Evolutionary conservation across 2,113 vertebrate genomes (phyloP), one percentile per base, ranked within the genome.

Genomic region (Anoura caudifer): DNA sequence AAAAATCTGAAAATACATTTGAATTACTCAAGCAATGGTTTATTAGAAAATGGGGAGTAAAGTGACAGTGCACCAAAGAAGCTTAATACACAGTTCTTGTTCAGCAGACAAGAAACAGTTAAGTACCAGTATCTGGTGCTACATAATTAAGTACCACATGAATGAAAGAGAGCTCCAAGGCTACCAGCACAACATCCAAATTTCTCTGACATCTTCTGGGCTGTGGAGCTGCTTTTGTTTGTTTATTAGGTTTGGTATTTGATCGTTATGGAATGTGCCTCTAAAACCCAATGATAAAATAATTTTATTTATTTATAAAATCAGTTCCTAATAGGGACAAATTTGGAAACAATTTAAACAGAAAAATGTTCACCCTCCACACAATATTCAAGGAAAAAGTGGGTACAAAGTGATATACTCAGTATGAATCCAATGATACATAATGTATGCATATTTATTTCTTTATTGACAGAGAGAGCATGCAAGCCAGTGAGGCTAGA

Each of bases 401-500:
- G 1, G 31, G 26, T 81, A 67, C 38, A 65, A 89, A 85, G 41
- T 54, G 52, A 26, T 16, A 63, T 26, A 59, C 16, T 75, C n/a
- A 13, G 19, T 61, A 31, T n/a, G 76, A 79, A 73, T 94, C 59
- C 90, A 84, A 12, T 69, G 50, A 92, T 92, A 59, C 31, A 59
- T 36, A 79, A 83, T 65, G 24, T 31, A 33, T 41, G 59, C n/a
- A 9, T 75, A 86, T 83, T 85, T 87, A 31, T 85, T 77, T 97
- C 75, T 93, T 91, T 95, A 91, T 92, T 77, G 38, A 96, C 67
- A 90, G 50, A 95, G n/a, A 72, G 75, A 69, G 75, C 50, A 41
- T 79, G 88, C 92, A 96, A 90, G 77, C 90, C 65, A 15, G 67
- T 54, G 61, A 89, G 91, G 50, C 84, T 95, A 76, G 95, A 95